Conservation (phyloP, 2,888 invertebrate genomes). For the Drepana falcataria region DNA sequence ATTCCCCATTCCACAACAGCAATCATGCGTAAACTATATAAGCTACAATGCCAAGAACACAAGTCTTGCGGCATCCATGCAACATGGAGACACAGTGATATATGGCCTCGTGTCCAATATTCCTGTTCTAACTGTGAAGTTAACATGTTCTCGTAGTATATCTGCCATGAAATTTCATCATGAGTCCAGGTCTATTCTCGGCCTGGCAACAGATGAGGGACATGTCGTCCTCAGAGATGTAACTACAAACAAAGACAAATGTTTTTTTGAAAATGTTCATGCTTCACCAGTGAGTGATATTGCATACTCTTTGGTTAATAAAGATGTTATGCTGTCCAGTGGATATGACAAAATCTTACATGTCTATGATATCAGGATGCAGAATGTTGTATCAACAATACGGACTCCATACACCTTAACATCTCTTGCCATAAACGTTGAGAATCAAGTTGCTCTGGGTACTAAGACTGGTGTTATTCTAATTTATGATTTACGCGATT, state of each 20-base stretch:
- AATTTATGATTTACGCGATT: constrained; percentile 76
- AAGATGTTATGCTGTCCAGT: constrained; percentile 75
- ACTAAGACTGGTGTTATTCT: constrained; percentile 75
- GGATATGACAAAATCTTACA: constrained; percentile 78
- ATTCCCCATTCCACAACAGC: constrained; percentile 59
- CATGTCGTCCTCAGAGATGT: constrained; percentile 66
- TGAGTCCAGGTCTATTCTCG: constrained; percentile 61
- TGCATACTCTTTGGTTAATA: constrained; percentile 74
- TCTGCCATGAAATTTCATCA: constrained; percentile 72
- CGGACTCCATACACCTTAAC: constrained; percentile 59
- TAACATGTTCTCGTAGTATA: constrained; percentile 60
- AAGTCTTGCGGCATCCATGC: constrained; percentile 65
- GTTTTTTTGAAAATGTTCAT: constrained; percentile 71
- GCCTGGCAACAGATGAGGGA: constrained; percentile 74
- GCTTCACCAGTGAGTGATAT: constrained; percentile 79
- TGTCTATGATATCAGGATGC: constrained; percentile 75
- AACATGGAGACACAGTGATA: constrained; percentile 70
- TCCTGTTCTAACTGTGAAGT: constrained; percentile 61
- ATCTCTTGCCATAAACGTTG: constrained; percentile 59
- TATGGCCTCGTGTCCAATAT: constrained; percentile 73
- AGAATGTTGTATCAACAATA: constrained; percentile 64
- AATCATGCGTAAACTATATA: constrained; percentile 56
- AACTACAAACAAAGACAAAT: constrained; percentile 66
- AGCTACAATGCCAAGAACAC: constrained; percentile 72
- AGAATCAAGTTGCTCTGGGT: constrained; percentile 74